Base-by-base conservation (phyloP, 2,888 invertebrate species). In the Chromoteleia sp. region DNA sequence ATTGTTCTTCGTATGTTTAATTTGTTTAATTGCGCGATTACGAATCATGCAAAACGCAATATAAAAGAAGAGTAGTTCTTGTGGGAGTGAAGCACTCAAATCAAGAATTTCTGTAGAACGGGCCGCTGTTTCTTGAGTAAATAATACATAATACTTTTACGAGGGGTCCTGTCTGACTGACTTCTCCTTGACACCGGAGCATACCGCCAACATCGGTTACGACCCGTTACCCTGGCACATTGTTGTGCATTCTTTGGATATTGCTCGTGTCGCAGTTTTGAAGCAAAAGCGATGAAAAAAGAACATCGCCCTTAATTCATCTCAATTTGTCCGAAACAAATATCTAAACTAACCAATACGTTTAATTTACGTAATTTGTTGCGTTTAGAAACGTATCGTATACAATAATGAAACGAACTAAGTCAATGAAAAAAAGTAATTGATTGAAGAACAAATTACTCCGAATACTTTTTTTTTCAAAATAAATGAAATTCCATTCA, bases 151-250 rank as follows among this genome's bases (percentile, higher is more conserved):
- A 82, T 77, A 82, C 54, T 84, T 84, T 84, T 84, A 85, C 81
- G 84, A 78, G 68, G 50, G 80, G 65, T 68, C 68, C 65, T 65
- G 76, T 82, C 79, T 79, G 73, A 78, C 76, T 85, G 61, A 71
- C 56, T 78, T 65, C 78, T 84, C 82, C 85, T 85, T 86, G 85
- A 86, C 85, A 85, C 83, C 78, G 85, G 85, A 87, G 82, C 81
- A 82, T 81, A 74, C 84, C 85, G 83, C 83, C 87, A 63, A 84
- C 86, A 84, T 86, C 85, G 88, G 85, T 85, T 85, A 83, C 71
- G 63, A 83, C 85, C 68, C 48, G 81, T 83, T 81, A 81, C 56
- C 67, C 80, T 70, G 61, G 74, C 84, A 83, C 85, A 83, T 83
- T 84, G 83, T 85, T 83, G 81, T 75, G 67, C 84, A 74, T 85